Evolutionary conservation across 2,113 vertebrate species (phyloP), one percentile per base, ranked within the genome.

Genomic region (Zingel zingel): DNA sequence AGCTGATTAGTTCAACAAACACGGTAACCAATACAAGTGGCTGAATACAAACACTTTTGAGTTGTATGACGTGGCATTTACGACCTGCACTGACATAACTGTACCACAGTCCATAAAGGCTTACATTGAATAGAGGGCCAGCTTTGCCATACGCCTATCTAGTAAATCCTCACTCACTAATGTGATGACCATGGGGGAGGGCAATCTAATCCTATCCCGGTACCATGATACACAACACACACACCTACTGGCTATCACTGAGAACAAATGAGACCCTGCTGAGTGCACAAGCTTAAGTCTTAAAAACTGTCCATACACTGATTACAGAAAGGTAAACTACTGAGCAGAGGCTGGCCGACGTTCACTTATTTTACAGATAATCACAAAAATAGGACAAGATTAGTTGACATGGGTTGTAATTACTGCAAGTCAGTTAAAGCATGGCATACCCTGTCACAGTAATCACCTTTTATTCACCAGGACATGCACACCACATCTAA

Each of bases 181-280:
- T 85, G 70, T 80, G 76, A 82, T 67, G 76, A 51, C 62, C 59
- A 23, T 21, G 21, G 56, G 70, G 48, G n/a, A 65, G 45, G 73
- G 58, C 0, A 1, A 25, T 14, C 21, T 84, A 81, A 84, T 65
- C 77, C 69, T 21, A 43, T 33, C 39, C 56, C 19, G 62, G 76
- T 76, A 65, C 66, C 47, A 72, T 56, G 57, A 78, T 69, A 65
- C 51, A 54, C 39, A 16, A 47, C 36, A 76, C 65, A 61, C 27
- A 48, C 9, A 63, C 25, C 0, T n/a, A 48, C 8, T 48, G 43
- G 36, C 50, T 58, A 18, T 75, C 12, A 25, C 3, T 45, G 54
- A 68, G 9, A 54, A 48, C 19, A 51, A 30, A 64, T 33, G 1
- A 30, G 9, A 43, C n/a, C 39, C 13, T 19, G 27, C 21, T 39